Conservation (phyloP, 2,797 vertebrate species). For the Scolopax rusticola region DNA sequence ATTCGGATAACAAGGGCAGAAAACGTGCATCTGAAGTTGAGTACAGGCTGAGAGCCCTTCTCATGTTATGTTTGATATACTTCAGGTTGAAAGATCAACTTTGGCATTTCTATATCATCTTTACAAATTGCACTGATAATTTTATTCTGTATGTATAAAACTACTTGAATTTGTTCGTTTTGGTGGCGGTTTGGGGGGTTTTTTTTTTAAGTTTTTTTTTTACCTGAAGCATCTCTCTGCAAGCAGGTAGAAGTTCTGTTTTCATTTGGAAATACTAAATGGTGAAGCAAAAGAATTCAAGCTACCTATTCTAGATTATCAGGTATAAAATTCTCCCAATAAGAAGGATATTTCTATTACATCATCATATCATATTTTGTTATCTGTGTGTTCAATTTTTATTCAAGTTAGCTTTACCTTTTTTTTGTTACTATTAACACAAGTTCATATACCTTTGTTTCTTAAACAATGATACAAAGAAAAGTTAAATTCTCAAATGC, state of each 20-base stretch:
- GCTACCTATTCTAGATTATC: neutral
- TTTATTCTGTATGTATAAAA: neutral
- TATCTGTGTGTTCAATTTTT: neutral
- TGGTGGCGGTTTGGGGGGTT: neutral
- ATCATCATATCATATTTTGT: neutral
- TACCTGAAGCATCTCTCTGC: neutral
- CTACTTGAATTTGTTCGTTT: neutral
- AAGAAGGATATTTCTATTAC: neutral
- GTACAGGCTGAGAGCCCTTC: neutral
- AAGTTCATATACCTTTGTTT: neutral
- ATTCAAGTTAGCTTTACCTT: neutral
- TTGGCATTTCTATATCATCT: neutral
- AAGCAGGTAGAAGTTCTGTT: constrained; percentile 18
- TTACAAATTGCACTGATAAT: neutral
- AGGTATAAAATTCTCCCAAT: neutral
- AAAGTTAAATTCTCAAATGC: constrained; percentile 78
- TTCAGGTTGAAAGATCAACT: neutral
- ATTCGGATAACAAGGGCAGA: neutral
- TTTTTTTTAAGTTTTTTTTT: neutral
- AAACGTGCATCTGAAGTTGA: neutral
- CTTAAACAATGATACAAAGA: constrained; percentile 68
- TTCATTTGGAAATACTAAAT: constrained; percentile 38
- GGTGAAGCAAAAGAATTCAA: neutral
- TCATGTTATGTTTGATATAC: neutral
- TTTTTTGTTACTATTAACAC: neutral